These are phyloP conservation scores for Trichogramma dendrolimi DNA, from an alignment of 2,888 invertebrate genomes.

Conservation along the genomic window DNA sequence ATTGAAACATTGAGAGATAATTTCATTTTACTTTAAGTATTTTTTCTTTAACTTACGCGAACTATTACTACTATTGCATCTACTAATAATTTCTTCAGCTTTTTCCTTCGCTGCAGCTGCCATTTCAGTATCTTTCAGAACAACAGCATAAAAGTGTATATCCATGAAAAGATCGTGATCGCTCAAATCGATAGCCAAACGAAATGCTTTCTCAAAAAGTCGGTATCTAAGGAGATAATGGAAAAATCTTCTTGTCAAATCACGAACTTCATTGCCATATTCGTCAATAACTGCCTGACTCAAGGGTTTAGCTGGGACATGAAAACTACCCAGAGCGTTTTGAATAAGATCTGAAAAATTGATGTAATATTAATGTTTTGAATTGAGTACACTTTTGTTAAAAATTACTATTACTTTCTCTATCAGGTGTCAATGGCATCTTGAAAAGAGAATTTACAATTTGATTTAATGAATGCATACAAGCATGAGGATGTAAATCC, in stretches of 20 bases:
- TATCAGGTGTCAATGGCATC: conserved; percentile 57
- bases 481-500: conserved; percentile 71
- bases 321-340: conserved; percentile 76
- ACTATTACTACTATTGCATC: conserved; percentile 49
- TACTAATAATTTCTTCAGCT: conserved; percentile 56
- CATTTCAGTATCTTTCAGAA: conserved; percentile 60
- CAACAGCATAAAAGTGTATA: conserved; percentile 69
- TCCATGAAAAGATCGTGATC: conserved; percentile 86
- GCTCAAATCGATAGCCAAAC: conserved; percentile 78
- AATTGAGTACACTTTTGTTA: not conserved
- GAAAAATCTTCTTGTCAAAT: conserved; percentile 81
- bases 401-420: conserved; percentile 54
- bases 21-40: not conserved
- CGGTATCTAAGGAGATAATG: conserved; percentile 76
- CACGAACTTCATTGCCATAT: conserved; percentile 74
- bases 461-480: conserved; percentile 70
- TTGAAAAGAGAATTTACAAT: conserved; percentile 66
- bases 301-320: conserved; percentile 65
- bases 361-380: conserved; percentile 9
- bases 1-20: conserved; percentile 4
- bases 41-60: conserved; percentile 42
- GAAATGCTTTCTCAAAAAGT: conserved; percentile 75
- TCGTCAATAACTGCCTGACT: conserved; percentile 67
- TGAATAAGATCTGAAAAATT: conserved; percentile 55
- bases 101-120: conserved; percentile 68